These are phyloP conservation scores for Acanthococcus lagerstroemiae DNA, from an alignment of 2,888 invertebrate species.

Conservation along the genomic window DNA sequence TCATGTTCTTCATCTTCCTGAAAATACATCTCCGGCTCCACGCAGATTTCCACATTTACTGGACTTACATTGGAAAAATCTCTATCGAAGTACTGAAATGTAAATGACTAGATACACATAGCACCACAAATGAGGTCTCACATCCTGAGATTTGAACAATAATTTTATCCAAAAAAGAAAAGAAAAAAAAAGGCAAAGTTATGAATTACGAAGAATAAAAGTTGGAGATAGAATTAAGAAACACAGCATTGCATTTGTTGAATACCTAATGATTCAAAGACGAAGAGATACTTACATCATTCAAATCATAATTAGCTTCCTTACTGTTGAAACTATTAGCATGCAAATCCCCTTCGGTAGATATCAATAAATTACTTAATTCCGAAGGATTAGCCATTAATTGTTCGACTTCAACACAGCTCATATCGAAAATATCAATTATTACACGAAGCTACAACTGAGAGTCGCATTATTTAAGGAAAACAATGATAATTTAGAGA, in stretches of 20 bases:
- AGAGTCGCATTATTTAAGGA: background rate
- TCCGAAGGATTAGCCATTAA: conserved; percentile 7
- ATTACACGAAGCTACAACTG: background rate
- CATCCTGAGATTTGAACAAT: background rate
- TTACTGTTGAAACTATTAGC: conserved; percentile 1
- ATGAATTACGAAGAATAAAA: no score
- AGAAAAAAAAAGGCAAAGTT: background rate
- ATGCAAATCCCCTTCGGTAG: background rate
- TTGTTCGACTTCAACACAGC: conserved; percentile 20
- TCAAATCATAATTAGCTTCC: conserved; percentile 10
- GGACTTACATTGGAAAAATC: conserved; percentile 22
- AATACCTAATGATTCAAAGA: no score
- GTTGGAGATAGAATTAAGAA: no score
- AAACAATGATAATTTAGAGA: no score
- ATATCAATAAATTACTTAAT: conserved; percentile 1
- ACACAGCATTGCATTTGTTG: no score
- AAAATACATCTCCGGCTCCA: conserved; percentile 23
- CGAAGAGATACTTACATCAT: background rate
- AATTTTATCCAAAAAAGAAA: background rate
- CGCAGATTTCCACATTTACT: conserved; percentile 24
- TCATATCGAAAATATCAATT: no score
- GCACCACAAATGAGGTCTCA: no score
- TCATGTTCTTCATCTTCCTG: conserved; percentile 20
- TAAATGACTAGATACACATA: background rate
- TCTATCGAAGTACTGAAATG: conserved; percentile 18